phyloP scores from a whole-genome alignment of 2,888 invertebrate genomes.

The Alloscopus bannaensis region DNA sequence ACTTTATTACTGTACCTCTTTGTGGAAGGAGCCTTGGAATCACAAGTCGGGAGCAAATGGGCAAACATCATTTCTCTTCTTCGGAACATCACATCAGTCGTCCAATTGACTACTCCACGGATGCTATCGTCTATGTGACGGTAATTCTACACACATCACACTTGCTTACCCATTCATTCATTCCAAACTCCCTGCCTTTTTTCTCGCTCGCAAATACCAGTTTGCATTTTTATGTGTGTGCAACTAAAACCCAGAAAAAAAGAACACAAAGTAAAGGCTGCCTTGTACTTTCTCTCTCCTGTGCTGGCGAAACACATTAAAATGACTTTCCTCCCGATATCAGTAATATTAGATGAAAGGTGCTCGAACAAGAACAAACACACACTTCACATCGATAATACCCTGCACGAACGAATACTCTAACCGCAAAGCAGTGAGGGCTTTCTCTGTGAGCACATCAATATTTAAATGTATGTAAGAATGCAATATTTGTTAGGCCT shows the following conservation, averaged over 20 bases:
- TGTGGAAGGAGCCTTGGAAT: slow-evolving; percentile 24
- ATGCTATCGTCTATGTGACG: slow-evolving; percentile 75
- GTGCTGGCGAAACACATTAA: slow-evolving; percentile 1
- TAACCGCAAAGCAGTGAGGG: too few species aligned
- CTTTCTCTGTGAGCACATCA: too few species aligned
- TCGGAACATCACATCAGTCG: slow-evolving; percentile 69
- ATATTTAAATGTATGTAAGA: too few species aligned
- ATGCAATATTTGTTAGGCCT: too few species aligned
- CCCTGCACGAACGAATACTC: too few species aligned
- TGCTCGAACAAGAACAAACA: slow-evolving; percentile 36
- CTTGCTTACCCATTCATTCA: too few species aligned
- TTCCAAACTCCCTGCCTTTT: too few species aligned
- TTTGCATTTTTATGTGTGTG: too few species aligned
- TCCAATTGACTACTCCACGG: slow-evolving; percentile 74
- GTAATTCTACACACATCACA: slow-evolving; percentile 70
- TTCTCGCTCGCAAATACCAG: too few species aligned
- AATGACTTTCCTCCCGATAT: slow-evolving; percentile 31
- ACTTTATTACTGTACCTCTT: not conserved
- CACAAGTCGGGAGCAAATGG: slow-evolving; percentile 67
- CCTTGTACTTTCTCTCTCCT: too few species aligned
- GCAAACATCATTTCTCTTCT: slow-evolving; percentile 71
- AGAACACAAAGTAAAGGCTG: too few species aligned
- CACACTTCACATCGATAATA: slow-evolving; percentile 14
- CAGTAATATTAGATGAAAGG: slow-evolving; percentile 32
- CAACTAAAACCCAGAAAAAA: too few species aligned